Base-by-base conservation (phyloP, 1,140 invertebrate species). In the Conus ventricosus region DNA sequence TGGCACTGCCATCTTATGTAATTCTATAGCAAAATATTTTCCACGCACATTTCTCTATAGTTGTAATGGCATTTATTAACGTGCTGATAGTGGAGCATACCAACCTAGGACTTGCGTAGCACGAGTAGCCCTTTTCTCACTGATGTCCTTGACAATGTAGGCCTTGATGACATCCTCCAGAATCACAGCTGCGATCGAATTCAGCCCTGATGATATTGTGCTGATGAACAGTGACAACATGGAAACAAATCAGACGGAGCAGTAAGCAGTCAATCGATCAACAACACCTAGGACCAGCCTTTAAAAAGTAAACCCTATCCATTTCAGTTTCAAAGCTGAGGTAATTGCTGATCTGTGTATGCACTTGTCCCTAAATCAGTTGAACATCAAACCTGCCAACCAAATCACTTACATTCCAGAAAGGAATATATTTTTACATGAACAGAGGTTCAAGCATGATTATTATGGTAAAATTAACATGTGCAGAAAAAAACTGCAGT, bases 161-260 rank as follows among this genome's bases (percentile, higher is more conserved):
- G 97, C 96, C 82, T 96, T 96, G 0, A 98, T 95, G 76, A 99
- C 96, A 95, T 99, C 98, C 94, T 99, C 97, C 91, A 98, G 97
- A 8, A 97, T 97, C 6, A 99, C 97, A 0, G 98, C 98, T 0
- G 98, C 97, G 81, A 99, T 95, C 0, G 98, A 98, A 94, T 99
- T 99, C 78, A 99, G 94, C 4, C 98, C 98, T 27, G 98, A 98
- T 1, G 98, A 98, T 1, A 99, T 97, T 7, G 98, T 99, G 92
- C 98, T 98, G 94, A 82, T 88, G 88, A 4, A 85, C 25, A 76
- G 7, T 11, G 57, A 60, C 57, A 60, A 8, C 8, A 15, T 2
- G 54, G 8, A 53, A 39, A 81, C 3, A 25, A 27, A 6, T 25
- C 8, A 81, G 55, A 75, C 15, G 4, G n/a, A 85, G 60, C 55